Base-by-base conservation (phyloP, 2,888 invertebrate species). In the Bembecia ichneumoniformis region DNA sequence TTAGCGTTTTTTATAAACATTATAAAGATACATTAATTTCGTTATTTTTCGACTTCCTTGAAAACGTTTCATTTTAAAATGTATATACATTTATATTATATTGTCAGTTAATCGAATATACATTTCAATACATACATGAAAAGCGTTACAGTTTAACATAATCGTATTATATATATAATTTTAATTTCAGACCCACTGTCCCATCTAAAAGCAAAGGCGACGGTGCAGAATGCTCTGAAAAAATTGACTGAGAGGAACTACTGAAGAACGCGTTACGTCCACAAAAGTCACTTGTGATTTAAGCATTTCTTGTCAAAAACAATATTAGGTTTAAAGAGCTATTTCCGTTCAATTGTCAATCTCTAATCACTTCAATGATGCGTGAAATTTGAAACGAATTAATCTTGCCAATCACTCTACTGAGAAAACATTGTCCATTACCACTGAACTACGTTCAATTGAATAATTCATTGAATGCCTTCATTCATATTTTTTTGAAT, bases 161-260 rank as follows among this genome's bases (percentile, higher is more conserved):
- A 13, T 44, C 11, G 17, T 44, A 44, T 44, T 16, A 44, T 3
- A 15, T 16, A 17, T 44, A 10, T 52, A 49, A 51, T 61, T 68
- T 68, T 60, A 58, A 65, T 86, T 87, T 68, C 84, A 87, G 87
- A 86, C 83, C 86, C 87, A 74, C 73, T 86, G 73, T 80, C 84
- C 58, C 86, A 86, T 60, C 82, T 83, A 80, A 87, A 86, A 74
- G 87, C 87, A 81, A 87, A 86, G 71, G 86, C 84, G 78, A 87
- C 86, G 63, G 87, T 87, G 67, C 87, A 87, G 86, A 87, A 86
- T 74, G 87, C 87, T 70, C 82, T 87, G 74, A 77, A 77, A 82
- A 87, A 82, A 73, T 73, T 84, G 78, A 86, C 87, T 87, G 87
- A 87, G 68, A 80, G 75, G 64, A 82, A 82, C 71, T 84, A 76